Evolutionary conservation across 2,113 vertebrate genomes (phyloP).

Genomic region (Melanocharis versteri): DNA sequence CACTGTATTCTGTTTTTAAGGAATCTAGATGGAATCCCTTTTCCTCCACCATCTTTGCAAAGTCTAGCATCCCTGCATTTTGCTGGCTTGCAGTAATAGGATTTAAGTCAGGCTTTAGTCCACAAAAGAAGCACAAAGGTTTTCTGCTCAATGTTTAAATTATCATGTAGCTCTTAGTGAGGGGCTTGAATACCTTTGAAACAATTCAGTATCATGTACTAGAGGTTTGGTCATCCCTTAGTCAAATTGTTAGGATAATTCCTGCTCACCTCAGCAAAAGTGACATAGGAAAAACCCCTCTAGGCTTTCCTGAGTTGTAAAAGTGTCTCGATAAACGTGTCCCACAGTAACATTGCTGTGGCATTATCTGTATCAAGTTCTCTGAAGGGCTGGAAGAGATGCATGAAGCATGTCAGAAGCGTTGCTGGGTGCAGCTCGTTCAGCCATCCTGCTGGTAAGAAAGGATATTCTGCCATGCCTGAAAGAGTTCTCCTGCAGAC

Average conservation of each 20-base stretch:
- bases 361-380: neutral
- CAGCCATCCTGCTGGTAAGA: neutral
- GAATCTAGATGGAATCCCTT: neutral
- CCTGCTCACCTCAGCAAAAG: neutral
- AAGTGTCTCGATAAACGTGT: neutral
- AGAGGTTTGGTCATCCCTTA: neutral
- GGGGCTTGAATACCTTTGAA: neutral
- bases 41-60: neutral
- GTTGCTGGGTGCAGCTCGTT: neutral
- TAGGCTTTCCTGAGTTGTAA: neutral
- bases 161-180: neutral
- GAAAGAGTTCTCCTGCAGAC: neutral
- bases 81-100: neutral
- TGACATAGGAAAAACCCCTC: neutral
- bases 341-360: neutral
- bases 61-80: neutral
- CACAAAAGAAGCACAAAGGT: neutral
- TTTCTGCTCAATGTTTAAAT: neutral
- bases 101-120: neutral
- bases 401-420: too few relatives aligned
- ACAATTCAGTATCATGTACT: neutral
- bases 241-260: neutral
- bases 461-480: neutral
- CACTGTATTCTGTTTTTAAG: neutral
- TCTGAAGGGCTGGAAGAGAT: neutral